A percentile compares a stretch with the other conserved stretches of the same genome.
These are phyloP conservation scores for Saimiri boliviensis DNA, from an alignment of 2,113 vertebrate genomes.

Conservation along the genomic window DNA sequence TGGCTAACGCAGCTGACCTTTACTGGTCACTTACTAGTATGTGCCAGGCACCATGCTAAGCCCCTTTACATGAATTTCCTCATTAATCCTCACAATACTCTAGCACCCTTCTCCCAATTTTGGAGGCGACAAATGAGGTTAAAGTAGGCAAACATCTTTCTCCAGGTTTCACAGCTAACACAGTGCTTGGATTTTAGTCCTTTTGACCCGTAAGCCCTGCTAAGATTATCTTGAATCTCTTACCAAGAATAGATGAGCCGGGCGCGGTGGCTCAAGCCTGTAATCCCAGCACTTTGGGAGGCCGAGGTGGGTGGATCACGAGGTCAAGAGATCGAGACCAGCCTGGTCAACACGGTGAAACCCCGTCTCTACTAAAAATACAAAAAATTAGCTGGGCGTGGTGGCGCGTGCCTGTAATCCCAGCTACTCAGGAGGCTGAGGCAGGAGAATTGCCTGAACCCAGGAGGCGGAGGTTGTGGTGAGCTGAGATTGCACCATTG, in stretches of 20 bases:
- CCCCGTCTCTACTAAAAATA: no score
- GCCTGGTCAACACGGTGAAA: no score
- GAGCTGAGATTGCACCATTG: no score
- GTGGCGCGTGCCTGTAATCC: no score
- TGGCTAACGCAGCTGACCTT: neutral
- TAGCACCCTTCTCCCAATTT: neutral
- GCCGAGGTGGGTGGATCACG: no score
- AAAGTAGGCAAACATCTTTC: neutral
- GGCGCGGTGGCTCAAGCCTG: no score
- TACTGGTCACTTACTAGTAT: neutral
- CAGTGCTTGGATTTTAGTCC: neutral
- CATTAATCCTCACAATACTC: neutral
- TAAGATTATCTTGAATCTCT: slow-evolving; percentile 10
- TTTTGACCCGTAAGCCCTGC: neutral
- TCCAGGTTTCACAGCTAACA: neutral
- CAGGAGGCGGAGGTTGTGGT: no score
- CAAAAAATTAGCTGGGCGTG: no score
- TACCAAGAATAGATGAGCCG: neutral
- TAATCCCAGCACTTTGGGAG: no score
- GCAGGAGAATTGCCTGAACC: no score
- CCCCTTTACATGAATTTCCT: neutral
- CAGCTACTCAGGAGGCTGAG: no score
- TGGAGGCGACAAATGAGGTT: neutral
- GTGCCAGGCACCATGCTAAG: neutral
- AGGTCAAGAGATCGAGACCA: no score